Evolutionary conservation across 2,797 vertebrate genomes (phyloP).

Genomic region (Novumbra hubbsi): DNA sequence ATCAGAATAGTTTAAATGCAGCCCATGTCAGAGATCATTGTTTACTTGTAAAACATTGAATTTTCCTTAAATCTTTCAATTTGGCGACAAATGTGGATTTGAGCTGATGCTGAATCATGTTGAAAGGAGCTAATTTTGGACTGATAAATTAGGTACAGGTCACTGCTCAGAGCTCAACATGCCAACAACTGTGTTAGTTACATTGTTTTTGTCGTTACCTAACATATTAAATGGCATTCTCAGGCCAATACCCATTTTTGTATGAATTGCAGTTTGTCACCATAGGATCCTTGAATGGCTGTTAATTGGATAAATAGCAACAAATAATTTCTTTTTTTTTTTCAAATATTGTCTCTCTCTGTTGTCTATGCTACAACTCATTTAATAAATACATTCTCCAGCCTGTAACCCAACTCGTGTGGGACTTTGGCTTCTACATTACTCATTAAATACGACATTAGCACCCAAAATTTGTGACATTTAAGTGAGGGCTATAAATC

Average conservation of each 20-base stretch:
- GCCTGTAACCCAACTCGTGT: too few species aligned
- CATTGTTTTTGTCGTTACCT: slow-evolving; percentile 4
- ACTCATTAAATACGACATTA: neutral
- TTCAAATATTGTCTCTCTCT: slow-evolving; percentile 45
- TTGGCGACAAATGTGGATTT: neutral
- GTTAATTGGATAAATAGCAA: slow-evolving; percentile 57
- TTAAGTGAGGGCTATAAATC: too few species aligned
- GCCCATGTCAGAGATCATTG: neutral
- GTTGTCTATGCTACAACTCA: neutral
- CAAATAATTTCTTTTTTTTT: slow-evolving; percentile 64
- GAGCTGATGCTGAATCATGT: neutral
- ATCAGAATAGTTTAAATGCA: too few species aligned
- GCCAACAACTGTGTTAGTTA: slow-evolving; percentile 14
- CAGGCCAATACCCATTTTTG: slow-evolving; percentile 44
- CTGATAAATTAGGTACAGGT: slow-evolving; percentile 25
- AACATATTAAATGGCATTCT: slow-evolving; percentile 37
- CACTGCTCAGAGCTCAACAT: slow-evolving; percentile 25
- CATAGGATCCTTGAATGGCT: slow-evolving; percentile 44
- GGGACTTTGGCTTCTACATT: too few species aligned
- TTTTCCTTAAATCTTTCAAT: slow-evolving; percentile 14
- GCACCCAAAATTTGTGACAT: too few species aligned
- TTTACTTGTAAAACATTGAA: slow-evolving; percentile 1
- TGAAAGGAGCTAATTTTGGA: slow-evolving; percentile 2
- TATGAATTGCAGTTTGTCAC: slow-evolving; percentile 51
- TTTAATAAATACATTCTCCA: neutral